Percentiles rank a stretch among this genome's conserved stretches.
phyloP scores from a whole-genome alignment of 2,797 vertebrate genomes.

The Mormyrops attenuatus region DNA sequence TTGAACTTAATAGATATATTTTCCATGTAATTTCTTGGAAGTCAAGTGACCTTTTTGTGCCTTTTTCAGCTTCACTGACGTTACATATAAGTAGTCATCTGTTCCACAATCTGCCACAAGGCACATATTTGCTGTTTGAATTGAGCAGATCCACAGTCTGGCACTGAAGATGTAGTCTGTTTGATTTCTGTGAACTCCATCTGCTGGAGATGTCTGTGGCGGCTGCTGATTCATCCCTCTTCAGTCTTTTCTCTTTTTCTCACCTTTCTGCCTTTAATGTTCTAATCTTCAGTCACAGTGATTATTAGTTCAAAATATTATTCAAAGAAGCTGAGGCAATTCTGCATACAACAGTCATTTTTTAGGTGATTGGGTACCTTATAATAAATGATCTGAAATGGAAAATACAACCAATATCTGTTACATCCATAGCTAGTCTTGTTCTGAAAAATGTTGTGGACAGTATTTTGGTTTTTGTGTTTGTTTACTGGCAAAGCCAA shows the following conservation, averaged over 20 bases:
- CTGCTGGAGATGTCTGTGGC: background rate
- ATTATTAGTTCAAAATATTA: constrained; percentile 3
- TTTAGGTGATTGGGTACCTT: background rate
- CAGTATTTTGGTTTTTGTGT: background rate
- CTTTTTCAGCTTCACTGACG: background rate
- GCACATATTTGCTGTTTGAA: background rate
- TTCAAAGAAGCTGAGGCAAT: background rate
- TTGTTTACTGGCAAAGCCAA: background rate
- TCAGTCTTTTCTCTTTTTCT: background rate
- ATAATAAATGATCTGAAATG: background rate
- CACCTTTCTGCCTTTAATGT: background rate
- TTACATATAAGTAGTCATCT: background rate
- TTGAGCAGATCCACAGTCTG: background rate
- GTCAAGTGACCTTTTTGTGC: background rate
- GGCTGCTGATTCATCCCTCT: background rate
- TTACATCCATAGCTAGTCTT: background rate
- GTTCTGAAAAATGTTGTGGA: background rate
- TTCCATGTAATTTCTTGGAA: background rate
- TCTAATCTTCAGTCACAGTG: background rate
- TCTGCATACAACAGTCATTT: background rate
- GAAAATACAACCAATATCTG: background rate
- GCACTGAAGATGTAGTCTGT: background rate
- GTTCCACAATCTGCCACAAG: background rate
- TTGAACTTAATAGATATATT: background rate
- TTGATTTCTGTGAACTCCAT: background rate